Evolutionary conservation across 1,140 invertebrate species (phyloP).

Genomic region (Dolichoris vasculosae): DNA sequence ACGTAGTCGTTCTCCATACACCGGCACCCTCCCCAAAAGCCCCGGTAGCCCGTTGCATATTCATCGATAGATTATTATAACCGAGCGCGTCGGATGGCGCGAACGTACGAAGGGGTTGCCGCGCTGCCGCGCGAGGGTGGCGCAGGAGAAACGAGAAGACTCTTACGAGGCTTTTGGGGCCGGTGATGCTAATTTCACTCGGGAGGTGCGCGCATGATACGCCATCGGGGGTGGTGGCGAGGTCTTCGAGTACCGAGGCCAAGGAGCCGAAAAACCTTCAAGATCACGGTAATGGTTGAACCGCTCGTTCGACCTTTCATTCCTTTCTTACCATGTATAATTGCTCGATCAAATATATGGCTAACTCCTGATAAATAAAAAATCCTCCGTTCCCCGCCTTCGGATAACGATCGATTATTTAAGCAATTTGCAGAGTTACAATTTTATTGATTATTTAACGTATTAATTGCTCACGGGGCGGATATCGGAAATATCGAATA

Average conservation of each 20-base stretch:
- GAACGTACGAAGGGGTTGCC: not conserved
- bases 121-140: not conserved
- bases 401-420: no score
- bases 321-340: not conserved
- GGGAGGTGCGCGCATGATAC: not conserved
- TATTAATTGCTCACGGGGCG: no score
- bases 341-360: not conserved
- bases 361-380: not conserved
- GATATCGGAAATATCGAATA: no score
- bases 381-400: not conserved
- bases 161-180: constrained; percentile 15
- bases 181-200: constrained; percentile 37
- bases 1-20: not conserved
- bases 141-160: not conserved
- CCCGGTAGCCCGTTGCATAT: constrained; percentile 64
- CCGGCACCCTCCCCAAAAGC: not conserved
- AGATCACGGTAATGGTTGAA: not conserved
- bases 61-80: constrained; percentile 61
- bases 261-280: not conserved
- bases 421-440: no score
- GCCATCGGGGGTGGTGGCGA: not conserved
- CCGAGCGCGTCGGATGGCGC: constrained; percentile 26
- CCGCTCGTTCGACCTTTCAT: constrained; percentile 5
- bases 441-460: no score
- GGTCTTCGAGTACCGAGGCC: not conserved